Evolutionary conservation across 2,888 invertebrate species (phyloP), one percentile per base, ranked within the genome.

Genomic region (Eucera pruinosa): DNA sequence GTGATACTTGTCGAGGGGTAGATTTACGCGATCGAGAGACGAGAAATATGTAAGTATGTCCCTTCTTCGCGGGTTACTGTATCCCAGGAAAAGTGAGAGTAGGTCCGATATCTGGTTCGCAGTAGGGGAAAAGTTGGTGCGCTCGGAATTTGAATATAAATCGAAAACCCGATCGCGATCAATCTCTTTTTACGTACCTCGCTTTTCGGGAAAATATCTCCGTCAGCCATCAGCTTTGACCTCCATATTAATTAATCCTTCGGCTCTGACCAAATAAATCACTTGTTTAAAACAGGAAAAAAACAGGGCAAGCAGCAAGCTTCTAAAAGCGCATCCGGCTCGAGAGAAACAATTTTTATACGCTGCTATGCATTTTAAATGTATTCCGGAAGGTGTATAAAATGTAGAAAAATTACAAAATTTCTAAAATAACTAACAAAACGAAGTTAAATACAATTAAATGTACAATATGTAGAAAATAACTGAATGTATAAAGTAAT

Each of bases 121-220:
- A 36, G 39, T 30, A 30, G 62, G 39, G 72, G 54, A 36, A 50
- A 75, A 69, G 64, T 65, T 69, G 54, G 50, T 58, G 70, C 48
- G 52, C 43, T 45, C 33, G 55, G 58, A 78, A 78, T 78, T 78
- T 78, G 78, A 78, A 78, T 78, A 78, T 78, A 78, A 78, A 78
- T 78, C 78, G 78, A 78, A 78, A 76, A 78, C 30, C 58, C 47
- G 74, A 75, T 75, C 64, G 52, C 64, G 73, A 75, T 72, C 74
- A 75, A 71, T 75, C 73, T 64, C 58, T 54, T 70, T 72, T 72
- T 65, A 52, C 45, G 39, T 65, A 54, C 57, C 50, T 11, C 41
- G 50, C 20, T 57, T 57, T 71, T 57, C 7, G 15, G 48, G 45
- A 30, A 52, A 52, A 72, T 71, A 71, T 58, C 64, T 52, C 33